Percentiles rank a stretch among this genome's conserved stretches.
Evolutionary conservation across 1,140 invertebrate genomes (phyloP).

Genomic region (Diprion similis): DNA sequence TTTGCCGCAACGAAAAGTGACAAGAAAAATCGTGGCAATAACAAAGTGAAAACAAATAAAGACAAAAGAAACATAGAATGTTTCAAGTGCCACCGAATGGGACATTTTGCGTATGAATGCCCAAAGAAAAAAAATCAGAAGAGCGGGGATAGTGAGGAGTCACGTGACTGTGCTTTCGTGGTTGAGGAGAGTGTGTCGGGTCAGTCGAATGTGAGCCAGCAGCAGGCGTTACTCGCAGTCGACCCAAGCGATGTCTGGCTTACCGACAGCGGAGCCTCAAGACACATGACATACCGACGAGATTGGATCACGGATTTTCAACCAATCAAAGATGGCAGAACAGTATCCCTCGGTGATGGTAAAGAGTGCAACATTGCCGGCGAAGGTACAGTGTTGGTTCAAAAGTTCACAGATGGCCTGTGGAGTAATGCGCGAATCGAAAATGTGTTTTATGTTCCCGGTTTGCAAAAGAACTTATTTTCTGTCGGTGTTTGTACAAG

Average conservation of each 20-base stretch:
- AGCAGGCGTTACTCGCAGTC: too few relatives aligned
- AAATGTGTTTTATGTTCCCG: slow-evolving; percentile 19
- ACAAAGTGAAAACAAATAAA: too few relatives aligned
- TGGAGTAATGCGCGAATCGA: slow-evolving; percentile 16
- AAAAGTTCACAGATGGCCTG: slow-evolving; percentile 4
- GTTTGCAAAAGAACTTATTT: slow-evolving; percentile 22
- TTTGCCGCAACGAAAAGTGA: background rate
- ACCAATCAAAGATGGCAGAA: background rate
- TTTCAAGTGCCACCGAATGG: background rate
- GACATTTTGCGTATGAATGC: too few relatives aligned
- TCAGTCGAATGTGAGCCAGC: too few relatives aligned
- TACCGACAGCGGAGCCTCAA: too few relatives aligned
- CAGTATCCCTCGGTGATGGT: slow-evolving; percentile 15
- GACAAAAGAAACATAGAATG: slow-evolving; percentile 7
- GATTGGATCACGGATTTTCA: slow-evolving; percentile 18
- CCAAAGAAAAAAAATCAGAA: slow-evolving; percentile 15
- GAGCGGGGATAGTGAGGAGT: background rate
- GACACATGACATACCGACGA: slow-evolving; percentile 10
- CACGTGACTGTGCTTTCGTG: slow-evolving; percentile 16
- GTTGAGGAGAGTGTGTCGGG: too few relatives aligned
- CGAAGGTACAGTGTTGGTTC: slow-evolving; percentile 20
- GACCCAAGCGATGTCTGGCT: too few relatives aligned
- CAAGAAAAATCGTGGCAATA: slow-evolving; percentile 7
- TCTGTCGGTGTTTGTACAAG: slow-evolving; percentile 19
- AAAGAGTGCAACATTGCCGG: slow-evolving; percentile 9